phyloP scores from a whole-genome alignment of 2,113 vertebrate genomes.

The Esox niger region DNA sequence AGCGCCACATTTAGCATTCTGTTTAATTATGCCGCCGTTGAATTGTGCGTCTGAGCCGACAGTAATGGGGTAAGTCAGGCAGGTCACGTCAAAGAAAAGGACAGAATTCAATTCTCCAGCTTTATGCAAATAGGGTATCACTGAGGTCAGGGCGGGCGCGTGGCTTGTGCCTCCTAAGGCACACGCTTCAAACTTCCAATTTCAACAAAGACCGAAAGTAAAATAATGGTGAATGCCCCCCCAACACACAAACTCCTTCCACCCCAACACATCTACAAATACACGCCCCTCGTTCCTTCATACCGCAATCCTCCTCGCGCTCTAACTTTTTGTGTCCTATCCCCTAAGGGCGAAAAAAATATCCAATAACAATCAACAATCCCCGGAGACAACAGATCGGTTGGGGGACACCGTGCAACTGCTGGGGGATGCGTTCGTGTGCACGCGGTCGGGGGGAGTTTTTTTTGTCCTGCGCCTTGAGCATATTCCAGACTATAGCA shows the following conservation, averaged over 20 bases:
- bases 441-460: neutral
- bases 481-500: neutral
- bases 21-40: neutral
- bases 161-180: slow-evolving; percentile 51
- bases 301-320: slow-evolving; percentile 24
- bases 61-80: slow-evolving; percentile 19
- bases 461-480: too few relatives aligned
- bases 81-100: slow-evolving; percentile 17
- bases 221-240: slow-evolving; percentile 34
- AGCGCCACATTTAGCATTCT: slow-evolving; percentile 9
- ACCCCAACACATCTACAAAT: slow-evolving; percentile 11
- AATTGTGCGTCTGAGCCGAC: slow-evolving; percentile 9
- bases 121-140: slow-evolving; percentile 55
- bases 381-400: slow-evolving; percentile 47
- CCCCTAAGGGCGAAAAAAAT: slow-evolving; percentile 23
- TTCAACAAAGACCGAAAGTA: slow-evolving; percentile 44
- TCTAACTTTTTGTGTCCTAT: slow-evolving; percentile 28
- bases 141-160: slow-evolving; percentile 53
- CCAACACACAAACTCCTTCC: slow-evolving; percentile 7
- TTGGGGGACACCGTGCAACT: slow-evolving; percentile 34
- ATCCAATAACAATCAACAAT: slow-evolving; percentile 50
- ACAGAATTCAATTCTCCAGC: slow-evolving; percentile 46
- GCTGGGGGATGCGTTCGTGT: slow-evolving; percentile 18
- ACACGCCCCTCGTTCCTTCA: slow-evolving; percentile 7
- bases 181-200: slow-evolving; percentile 55